Base-by-base conservation (phyloP, 2,888 invertebrate genomes). In the Xestoiulus laeticollis region DNA sequence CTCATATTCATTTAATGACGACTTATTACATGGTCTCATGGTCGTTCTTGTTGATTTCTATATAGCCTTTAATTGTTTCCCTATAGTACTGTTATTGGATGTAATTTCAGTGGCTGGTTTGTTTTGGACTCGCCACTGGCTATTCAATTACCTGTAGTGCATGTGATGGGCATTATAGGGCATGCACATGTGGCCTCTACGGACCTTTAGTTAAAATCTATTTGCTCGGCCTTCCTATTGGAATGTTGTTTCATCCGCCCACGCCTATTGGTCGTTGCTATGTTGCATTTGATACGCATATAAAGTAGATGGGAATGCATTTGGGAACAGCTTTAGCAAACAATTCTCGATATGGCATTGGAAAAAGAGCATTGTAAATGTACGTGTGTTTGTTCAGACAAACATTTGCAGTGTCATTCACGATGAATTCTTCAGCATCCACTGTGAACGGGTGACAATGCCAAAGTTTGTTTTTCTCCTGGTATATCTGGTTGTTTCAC, bases 111-210 rank as follows among this genome's bases (percentile, higher is more conserved):
- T n/a, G n/a, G 1, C 19, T n/a, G n/a, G 48, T 48, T 48, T 48
- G 16, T 48, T 38, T 59, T n/a, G 59, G n/a, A 14, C 19, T 59
- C n/a, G 19, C n/a, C 59, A n/a, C 59, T n/a, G 59, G 5, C 59
- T 59, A 19, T n/a, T 59, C 59, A 59, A 59, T 59, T 59, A 59
- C 59, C 59, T n/a, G n/a, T 59, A 59, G n/a, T 59, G 59, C 59
- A 59, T 59, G 59, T 19, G n/a, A 48, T 48, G 16, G 4, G 48
- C 48, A 48, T 48, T 48, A 48, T 4, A 59, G 59, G 19, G n/a
- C 59, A 59, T n/a, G 59, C n/a, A 14, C 19, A 19, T n/a, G 59
- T 5, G n/a, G 19, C 12, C 68, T 12, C 68, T 22, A 8, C 8
- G 68, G 68, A 68, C n/a, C 22, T 68, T 22, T 68, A 68, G n/a